Conservation (phyloP, 1,140 invertebrate genomes). For the Solen grandis region DNA sequence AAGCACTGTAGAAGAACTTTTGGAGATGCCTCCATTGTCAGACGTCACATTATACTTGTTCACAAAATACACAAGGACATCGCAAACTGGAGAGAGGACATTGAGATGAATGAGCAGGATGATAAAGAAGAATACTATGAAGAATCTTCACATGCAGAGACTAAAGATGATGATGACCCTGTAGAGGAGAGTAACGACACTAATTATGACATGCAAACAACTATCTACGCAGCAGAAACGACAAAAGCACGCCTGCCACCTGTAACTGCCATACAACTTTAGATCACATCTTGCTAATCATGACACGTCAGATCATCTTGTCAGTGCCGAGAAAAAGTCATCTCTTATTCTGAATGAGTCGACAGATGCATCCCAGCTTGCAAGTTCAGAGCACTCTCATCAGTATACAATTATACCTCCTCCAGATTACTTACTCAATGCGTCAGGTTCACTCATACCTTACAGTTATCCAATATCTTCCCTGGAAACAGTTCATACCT, state of each 20-base stretch:
- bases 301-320: too few species aligned
- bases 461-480: not conserved
- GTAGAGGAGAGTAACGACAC: not conserved
- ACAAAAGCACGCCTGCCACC: not conserved
- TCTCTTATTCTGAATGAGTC: too few species aligned
- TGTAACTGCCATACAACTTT: not conserved
- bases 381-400: too few species aligned
- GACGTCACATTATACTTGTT: conserved; percentile 73
- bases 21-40: conserved; percentile 73
- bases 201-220: not conserved
- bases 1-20: conserved; percentile 84
- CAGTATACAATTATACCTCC: too few species aligned
- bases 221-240: not conserved
- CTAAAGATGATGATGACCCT: not conserved
- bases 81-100: conserved; percentile 69
- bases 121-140: not conserved
- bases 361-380: too few species aligned
- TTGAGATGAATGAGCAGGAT: conserved; percentile 19
- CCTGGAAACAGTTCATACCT: not conserved
- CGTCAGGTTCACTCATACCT: not conserved
- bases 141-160: too few species aligned
- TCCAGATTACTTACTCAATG: not conserved
- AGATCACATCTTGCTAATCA: too few species aligned
- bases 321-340: too few species aligned
- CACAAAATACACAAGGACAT: conserved; percentile 72